Evolutionary conservation across 1,140 invertebrate species (phyloP).

Genomic region (Adelges cooleyi): DNA sequence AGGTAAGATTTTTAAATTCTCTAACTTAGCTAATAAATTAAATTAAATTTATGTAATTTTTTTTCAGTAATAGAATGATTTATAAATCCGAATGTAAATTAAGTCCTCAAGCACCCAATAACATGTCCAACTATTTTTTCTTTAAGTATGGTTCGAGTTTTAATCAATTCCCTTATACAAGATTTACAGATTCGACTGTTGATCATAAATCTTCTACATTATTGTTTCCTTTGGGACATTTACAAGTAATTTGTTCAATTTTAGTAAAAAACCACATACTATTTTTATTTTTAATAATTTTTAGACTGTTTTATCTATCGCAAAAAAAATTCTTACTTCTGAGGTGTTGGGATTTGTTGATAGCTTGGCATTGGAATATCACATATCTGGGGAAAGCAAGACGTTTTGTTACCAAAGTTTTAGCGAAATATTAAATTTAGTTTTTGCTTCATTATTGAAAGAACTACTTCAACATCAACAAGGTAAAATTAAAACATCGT

Average conservation of each 20-base stretch:
- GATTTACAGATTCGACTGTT: slow-evolving; percentile 50
- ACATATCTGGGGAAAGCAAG: slow-evolving; percentile 49
- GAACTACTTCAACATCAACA: slow-evolving; percentile 83
- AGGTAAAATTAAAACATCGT: no score
- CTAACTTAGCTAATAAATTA: no score
- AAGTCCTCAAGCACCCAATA: slow-evolving; percentile 2
- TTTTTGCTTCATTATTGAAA: slow-evolving; percentile 79
- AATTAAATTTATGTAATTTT: neutral
- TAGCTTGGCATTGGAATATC: slow-evolving; percentile 66
- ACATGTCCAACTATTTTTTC: slow-evolving; percentile 66
- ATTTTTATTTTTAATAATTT: slow-evolving; percentile 10
- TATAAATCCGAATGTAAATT: slow-evolving; percentile 17
- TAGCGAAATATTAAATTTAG: slow-evolving; percentile 87
- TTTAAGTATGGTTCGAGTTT: slow-evolving; percentile 87
- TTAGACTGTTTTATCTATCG: slow-evolving; percentile 62
- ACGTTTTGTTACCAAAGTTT: slow-evolving; percentile 82
- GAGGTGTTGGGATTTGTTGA: slow-evolving; percentile 71
- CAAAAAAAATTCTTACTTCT: slow-evolving; percentile 81
- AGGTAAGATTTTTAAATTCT: slow-evolving; percentile 30
- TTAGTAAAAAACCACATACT: neutral
- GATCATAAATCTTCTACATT: slow-evolving; percentile 45
- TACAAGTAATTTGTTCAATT: slow-evolving; percentile 38
- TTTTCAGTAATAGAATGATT: slow-evolving; percentile 16
- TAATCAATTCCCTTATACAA: slow-evolving; percentile 70
- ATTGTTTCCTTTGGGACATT: slow-evolving; percentile 52